Evolutionary conservation across 2,797 vertebrate species (phyloP).

Genomic region (Ispidina picta): DNA sequence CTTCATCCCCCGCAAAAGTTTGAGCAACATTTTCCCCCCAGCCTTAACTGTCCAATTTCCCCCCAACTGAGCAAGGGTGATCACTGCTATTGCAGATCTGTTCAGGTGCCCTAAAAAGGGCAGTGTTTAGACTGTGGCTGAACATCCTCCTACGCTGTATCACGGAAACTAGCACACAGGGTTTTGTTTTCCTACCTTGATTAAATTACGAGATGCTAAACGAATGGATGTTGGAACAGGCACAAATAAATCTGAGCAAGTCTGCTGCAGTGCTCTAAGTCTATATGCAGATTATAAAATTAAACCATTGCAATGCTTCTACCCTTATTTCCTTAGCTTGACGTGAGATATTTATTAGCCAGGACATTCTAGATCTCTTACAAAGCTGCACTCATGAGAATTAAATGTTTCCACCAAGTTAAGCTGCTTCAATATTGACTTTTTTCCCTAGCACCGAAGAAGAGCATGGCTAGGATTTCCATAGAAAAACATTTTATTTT

Average conservation of each 20-base stretch:
- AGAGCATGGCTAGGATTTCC: background rate
- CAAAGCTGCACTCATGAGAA: background rate
- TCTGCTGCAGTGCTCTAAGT: background rate
- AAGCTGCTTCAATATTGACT: slow-evolving; percentile 19
- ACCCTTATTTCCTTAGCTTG: slow-evolving; percentile 4
- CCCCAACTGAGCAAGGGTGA: background rate
- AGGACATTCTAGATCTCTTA: background rate
- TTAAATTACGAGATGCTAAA: slow-evolving; percentile 10
- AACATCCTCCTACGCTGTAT: background rate
- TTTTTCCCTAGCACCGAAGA: background rate
- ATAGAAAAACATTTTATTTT: background rate
- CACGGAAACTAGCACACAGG: background rate
- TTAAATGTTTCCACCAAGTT: slow-evolving; percentile 20
- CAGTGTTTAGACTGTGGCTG: background rate
- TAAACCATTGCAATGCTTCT: background rate
- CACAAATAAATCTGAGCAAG: background rate
- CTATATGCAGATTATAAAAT: slow-evolving; percentile 34
- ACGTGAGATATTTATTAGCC: background rate
- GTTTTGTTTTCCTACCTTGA: slow-evolving; percentile 19
- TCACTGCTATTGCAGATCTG: background rate
- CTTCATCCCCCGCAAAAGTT: background rate
- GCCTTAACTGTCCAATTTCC: background rate
- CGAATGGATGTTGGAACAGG: background rate
- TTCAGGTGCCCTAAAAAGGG: background rate
- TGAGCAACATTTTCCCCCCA: background rate